phyloP scores from a whole-genome alignment of 2,113 vertebrate genomes.

The Sus scrofa region T2T-Sscrofa CM000819.6:124472501-124473000 shows the following conservation, averaged over 20 bases:
- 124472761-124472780: neutral
- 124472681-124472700: neutral
- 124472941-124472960: constrained; percentile 32
- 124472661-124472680: neutral
- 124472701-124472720: neutral
- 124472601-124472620: neutral
- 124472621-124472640: neutral
- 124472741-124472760: neutral
- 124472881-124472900: constrained; percentile 50
- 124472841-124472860: neutral
- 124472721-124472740: neutral
- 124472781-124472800: neutral
- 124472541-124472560: neutral
- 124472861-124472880: neutral
- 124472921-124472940: constrained; percentile 8
- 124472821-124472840: neutral
- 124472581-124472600: neutral
- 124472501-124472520: neutral
- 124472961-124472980: constrained; percentile 34
- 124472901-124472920: neutral
- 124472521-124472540: neutral
- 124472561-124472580: neutral
- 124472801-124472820: constrained; percentile 8
- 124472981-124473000: neutral
- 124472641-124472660: neutral